Conservation (phyloP, 1,140 invertebrate genomes). For the Centruroides sculpturatus region DNA sequence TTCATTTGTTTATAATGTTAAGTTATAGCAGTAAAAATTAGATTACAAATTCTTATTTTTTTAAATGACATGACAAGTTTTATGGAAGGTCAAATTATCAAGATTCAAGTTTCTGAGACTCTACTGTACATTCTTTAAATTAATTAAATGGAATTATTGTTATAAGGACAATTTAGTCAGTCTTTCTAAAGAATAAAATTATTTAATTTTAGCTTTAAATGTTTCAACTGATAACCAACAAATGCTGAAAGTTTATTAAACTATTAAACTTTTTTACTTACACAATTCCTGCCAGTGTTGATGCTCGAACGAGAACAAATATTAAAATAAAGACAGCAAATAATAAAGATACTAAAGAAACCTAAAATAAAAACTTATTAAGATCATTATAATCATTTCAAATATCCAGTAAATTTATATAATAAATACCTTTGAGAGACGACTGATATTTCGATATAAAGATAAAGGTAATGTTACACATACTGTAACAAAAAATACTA, state of each 20-base stretch:
- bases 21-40: no score
- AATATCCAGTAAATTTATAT: neutral
- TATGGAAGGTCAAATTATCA: no score
- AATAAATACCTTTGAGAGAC: conserved; percentile 47
- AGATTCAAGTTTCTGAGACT: no score
- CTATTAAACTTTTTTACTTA: conserved; percentile 17
- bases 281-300: conserved; percentile 26
- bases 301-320: conserved; percentile 49
- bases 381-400: no score
- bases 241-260: neutral
- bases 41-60: no score
- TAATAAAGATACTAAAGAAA: conserved; percentile 58
- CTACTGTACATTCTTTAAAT: no score
- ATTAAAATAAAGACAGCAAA: conserved; percentile 59
- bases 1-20: no score
- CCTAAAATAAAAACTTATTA: conserved; percentile 11
- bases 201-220: no score
- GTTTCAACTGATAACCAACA: neutral
- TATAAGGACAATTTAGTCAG: no score
- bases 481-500: conserved; percentile 58
- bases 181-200: no score
- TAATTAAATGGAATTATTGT: no score
- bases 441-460: conserved; percentile 61
- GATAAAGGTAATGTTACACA: conserved; percentile 66
- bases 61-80: no score